Evolutionary conservation across 2,113 vertebrate species (phyloP).

Genomic region (Machaerirhynchus nigripectus): DNA sequence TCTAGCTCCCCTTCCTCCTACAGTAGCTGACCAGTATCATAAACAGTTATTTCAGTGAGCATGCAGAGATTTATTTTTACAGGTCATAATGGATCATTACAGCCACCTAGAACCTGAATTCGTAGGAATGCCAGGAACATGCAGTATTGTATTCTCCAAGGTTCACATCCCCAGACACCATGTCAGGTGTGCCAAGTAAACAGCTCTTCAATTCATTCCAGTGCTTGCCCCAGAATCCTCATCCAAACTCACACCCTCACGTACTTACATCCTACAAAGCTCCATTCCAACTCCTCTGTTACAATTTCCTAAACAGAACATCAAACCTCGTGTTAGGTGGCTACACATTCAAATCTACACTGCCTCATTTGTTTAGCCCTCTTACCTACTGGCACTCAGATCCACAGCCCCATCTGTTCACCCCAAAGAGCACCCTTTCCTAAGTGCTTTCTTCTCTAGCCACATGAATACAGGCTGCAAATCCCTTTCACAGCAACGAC

Average conservation of each 20-base stretch:
- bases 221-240: background rate
- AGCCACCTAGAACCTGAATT: background rate
- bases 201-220: background rate
- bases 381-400: background rate
- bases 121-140: fast-evolving
- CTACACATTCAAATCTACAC: background rate
- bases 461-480: background rate
- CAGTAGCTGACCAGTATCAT: background rate
- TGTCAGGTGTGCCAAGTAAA: background rate
- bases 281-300: background rate
- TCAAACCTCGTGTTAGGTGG: fast-evolving
- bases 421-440: background rate
- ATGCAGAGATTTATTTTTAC: background rate
- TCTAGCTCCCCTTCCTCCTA: background rate
- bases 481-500: background rate
- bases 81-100: background rate
- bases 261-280: background rate
- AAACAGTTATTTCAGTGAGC: background rate
- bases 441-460: background rate
- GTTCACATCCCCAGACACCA: background rate
- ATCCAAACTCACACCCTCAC: background rate
- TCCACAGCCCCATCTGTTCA: background rate
- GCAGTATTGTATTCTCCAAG: background rate
- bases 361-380: background rate
- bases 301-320: background rate